phyloP scores from a whole-genome alignment of 2,888 invertebrate species.

The Meliscaeva auricollis region DNA sequence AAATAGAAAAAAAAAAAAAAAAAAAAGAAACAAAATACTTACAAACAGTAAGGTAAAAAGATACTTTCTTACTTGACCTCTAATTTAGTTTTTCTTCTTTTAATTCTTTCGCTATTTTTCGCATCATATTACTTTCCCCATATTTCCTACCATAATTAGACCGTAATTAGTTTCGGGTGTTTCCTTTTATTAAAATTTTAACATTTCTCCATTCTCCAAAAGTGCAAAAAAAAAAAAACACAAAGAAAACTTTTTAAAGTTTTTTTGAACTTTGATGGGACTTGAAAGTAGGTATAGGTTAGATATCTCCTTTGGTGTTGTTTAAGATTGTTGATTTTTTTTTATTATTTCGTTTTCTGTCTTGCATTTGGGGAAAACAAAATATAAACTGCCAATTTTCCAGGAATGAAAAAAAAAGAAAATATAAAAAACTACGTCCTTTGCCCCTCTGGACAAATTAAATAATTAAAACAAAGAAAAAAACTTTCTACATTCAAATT shows the following conservation, averaged over 20 bases:
- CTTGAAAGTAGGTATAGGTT: neutral
- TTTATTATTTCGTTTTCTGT: conserved; percentile 22
- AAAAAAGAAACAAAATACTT: neutral
- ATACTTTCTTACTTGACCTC: neutral
- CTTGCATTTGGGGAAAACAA: conserved; percentile 14
- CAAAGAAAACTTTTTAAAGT: conserved; percentile 40
- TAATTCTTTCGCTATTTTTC: conserved; percentile 32
- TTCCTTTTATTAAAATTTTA: conserved; percentile 38
- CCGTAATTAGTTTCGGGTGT: conserved; percentile 66
- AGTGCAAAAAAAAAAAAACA: too few relatives aligned
- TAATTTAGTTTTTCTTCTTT: neutral
- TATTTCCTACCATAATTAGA: conserved; percentile 67
- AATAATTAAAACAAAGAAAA: neutral
- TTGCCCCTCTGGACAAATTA: neutral
- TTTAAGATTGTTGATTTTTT: conserved; percentile 30
- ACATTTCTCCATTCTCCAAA: too few relatives aligned
- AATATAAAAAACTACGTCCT: neutral
- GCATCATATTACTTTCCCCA: conserved; percentile 54
- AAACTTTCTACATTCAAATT: neutral
- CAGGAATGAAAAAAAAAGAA: conserved; percentile 16
- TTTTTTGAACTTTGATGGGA: conserved; percentile 1
- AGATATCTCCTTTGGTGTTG: conserved; percentile 9
- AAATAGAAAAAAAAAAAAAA: neutral
- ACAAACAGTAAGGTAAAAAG: too few relatives aligned
- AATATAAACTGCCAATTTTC: conserved; percentile 56